Evolutionary conservation across 2,888 invertebrate species (phyloP), one percentile per base, ranked within the genome.

Genomic region (Leptura quadrifasciata): DNA sequence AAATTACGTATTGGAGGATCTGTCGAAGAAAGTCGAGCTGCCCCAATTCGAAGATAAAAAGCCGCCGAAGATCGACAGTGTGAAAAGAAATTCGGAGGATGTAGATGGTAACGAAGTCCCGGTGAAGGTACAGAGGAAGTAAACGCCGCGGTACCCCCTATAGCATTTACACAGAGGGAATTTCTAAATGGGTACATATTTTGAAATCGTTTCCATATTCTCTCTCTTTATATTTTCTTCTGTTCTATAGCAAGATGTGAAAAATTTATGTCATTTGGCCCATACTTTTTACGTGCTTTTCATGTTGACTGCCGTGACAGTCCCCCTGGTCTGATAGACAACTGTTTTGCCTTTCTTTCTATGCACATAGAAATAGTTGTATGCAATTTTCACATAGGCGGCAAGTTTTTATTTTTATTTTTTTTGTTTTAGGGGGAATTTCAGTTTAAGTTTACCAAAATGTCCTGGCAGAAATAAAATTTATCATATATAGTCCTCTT

Each of bases 21-120:
- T 76, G 10, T 55, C 75, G 6, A 77, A 80, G 35, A 71, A 61
- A n/a, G 79, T 78, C 1, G 78, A 80, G 60, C n/a, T 80, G 55
- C 74, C 77, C 5, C 67, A 64, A 61, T 75, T 76, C 60, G 76
- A 75, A 31, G 60, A 70, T 20, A 77, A 79, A n/a, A 77, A 72
- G n/a, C 71, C 76, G 39, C 18, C 39, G 6, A 71, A 60, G 3
- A 76, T 70, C 18, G 68, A 76, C 6, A 74, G 69, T 0, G 18
- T 76, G 12, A 80, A 80, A 27, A 69, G 79, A 52, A 55, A 74
- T 24, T 71, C 76, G 3, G 71, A 71, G 52, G 71, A 71, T 0
- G 71, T 60, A 3, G 77, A 79, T 20, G 79, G 78, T 2, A 9
- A 54, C 17, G 76, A 76, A 15, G 71, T 75, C 55, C 79, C 77